Percentiles rank a stretch among this genome's conserved stretches.
Conservation (phyloP, 2,113 vertebrate genomes). For the Apteryx mantelli region DNA sequence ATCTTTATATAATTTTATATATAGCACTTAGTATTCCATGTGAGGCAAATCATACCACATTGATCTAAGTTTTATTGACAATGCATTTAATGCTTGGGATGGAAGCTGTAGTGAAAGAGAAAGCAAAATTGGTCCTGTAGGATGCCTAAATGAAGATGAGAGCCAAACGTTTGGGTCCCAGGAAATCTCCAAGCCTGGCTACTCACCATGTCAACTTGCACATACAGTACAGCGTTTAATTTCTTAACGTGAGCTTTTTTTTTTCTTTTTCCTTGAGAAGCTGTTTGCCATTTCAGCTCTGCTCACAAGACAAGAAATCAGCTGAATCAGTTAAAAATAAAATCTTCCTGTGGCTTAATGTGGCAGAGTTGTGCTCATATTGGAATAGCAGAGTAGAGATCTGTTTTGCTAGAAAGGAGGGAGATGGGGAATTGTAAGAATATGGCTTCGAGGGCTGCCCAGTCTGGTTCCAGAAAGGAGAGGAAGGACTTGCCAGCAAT, state of each 20-base stretch:
- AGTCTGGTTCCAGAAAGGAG: background rate
- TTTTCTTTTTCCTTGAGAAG: background rate
- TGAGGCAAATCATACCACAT: conserved; percentile 34
- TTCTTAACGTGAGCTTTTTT: background rate
- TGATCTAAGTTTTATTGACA: conserved; percentile 43
- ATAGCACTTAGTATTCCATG: background rate
- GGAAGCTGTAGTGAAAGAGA: background rate
- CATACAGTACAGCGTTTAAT: conserved; percentile 50
- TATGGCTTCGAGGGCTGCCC: background rate
- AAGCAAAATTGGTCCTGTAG: conserved; percentile 25
- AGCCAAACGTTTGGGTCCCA: conserved; percentile 56
- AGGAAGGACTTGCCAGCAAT: background rate
- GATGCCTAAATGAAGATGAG: conserved; percentile 29
- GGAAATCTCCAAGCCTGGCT: conserved; percentile 48
- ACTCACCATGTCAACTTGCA: conserved; percentile 48
- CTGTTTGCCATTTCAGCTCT: conserved; percentile 45
- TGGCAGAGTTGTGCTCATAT: conserved; percentile 6
- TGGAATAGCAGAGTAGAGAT: background rate
- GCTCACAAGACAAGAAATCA: conserved; percentile 14
- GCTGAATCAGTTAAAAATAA: conserved; percentile 58
- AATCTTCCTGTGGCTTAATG: conserved; percentile 37
- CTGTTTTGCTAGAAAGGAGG: background rate
- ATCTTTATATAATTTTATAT: background rate
- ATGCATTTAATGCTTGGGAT: conserved; percentile 1
- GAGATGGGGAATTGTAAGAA: background rate